phyloP scores from a whole-genome alignment of 30 jellyfish, hydroid and myxozoan species.

The Pseudorhiza aurosa region DNA sequence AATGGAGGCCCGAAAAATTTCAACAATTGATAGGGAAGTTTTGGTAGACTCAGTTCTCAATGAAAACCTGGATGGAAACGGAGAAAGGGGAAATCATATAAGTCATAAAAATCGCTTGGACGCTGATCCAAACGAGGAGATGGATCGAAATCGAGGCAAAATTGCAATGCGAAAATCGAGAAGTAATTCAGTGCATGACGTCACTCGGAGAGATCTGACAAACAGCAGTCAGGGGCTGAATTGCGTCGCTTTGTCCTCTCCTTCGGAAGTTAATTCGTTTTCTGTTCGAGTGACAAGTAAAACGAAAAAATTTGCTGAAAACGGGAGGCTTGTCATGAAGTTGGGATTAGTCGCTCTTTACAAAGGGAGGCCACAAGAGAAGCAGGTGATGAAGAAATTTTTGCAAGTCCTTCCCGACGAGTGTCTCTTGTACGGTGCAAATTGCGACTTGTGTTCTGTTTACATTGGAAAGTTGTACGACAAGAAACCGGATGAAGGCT shows the following conservation, averaged over 20 bases:
- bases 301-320: conserved; percentile 9
- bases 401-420: conserved; percentile 3
- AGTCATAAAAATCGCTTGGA: no score
- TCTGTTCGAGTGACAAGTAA: conserved; percentile 47
- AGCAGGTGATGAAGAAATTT: conserved; percentile 3
- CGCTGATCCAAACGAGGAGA: no score
- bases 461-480: conserved; percentile 39
- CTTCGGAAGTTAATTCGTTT: conserved; percentile 2
- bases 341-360: conserved; percentile 55
- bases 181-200: not conserved
- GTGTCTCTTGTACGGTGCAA: conserved; percentile 16
- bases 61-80: no score
- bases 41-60: no score
- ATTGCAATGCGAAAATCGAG: no score
- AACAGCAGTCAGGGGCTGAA: not conserved
- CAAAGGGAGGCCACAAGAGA: conserved; percentile 28
- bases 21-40: not conserved
- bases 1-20: not conserved
- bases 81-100: no score
- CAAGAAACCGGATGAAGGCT: not conserved
- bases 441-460: conserved; percentile 15
- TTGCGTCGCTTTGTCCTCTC: conserved; percentile 1
- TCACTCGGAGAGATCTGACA: conserved; percentile 1
- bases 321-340: conserved; percentile 25
- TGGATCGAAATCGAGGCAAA: no score